A percentile compares a stretch with the other conserved stretches of the same genome.
These are phyloP conservation scores for Globodera ellingtonae DNA, from an alignment of 1,140 invertebrate species.

Conservation along the genomic window DNA sequence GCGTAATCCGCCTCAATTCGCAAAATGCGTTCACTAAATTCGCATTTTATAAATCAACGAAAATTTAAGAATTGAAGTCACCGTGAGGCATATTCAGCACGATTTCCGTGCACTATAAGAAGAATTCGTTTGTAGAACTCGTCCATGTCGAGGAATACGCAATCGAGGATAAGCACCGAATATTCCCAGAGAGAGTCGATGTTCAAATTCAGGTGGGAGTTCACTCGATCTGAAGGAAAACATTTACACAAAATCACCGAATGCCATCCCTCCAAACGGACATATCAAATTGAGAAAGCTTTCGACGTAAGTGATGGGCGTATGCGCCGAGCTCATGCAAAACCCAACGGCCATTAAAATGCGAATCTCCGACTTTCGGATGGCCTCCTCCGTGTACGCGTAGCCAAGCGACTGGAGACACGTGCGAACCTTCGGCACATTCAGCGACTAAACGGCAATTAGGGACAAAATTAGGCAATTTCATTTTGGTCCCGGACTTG, in stretches of 20 bases:
- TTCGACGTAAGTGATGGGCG: slow-evolving; percentile 37
- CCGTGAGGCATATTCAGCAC: slow-evolving; percentile 18
- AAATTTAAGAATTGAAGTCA: not conserved
- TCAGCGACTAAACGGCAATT: slow-evolving; percentile 20
- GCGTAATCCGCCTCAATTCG: slow-evolving; percentile 30
- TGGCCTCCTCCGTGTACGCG: slow-evolving; percentile 39
- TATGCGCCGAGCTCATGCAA: slow-evolving; percentile 29
- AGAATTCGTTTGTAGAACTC: slow-evolving; percentile 30
- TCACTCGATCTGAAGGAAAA: not conserved
- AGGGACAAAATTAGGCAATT: not conserved
- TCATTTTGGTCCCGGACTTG: not conserved
- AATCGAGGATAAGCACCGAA: slow-evolving; percentile 31
- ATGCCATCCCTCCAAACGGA: slow-evolving; percentile 12
- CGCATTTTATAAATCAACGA: not conserved
- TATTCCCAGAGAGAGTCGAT: slow-evolving; percentile 31
- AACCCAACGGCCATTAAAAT: slow-evolving; percentile 33
- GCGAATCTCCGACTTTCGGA: slow-evolving; percentile 39
- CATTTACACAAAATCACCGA: slow-evolving; percentile 3
- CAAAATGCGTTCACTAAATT: slow-evolving; percentile 28
- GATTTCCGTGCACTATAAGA: slow-evolving; percentile 13
- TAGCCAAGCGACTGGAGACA: slow-evolving; percentile 40
- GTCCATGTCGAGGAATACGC: slow-evolving; percentile 28
- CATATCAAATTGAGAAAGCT: slow-evolving; percentile 35
- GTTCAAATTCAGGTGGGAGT: slow-evolving; percentile 21
- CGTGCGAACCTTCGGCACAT: slow-evolving; percentile 24